Base-by-base conservation (phyloP, 2,888 invertebrate species). In the Electrophaes corylata region DNA sequence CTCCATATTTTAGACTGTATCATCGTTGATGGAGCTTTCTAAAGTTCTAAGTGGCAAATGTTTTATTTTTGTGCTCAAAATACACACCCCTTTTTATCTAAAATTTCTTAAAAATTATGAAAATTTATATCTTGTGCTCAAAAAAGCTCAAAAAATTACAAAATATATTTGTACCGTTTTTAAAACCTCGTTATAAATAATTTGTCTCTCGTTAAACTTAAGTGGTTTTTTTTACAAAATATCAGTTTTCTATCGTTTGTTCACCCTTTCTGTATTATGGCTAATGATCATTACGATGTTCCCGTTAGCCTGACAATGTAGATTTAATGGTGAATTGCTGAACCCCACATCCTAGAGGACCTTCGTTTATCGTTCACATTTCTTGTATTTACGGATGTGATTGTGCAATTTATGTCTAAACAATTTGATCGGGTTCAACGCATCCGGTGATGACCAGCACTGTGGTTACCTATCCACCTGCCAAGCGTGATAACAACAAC, bases 271-370 rank as follows among this genome's bases (percentile, higher is more conserved):
- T 62, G 62, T 62, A 45, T 64, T 60, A 57, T 52, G 50, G 64
- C 57, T 60, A 65, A 67, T 64, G 60, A 64, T 64, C 61, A 67
- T 64, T 62, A 65, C 60, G 64, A 63, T 61, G 63, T 63, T 53
- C 52, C 62, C 60, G 64, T 65, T 64, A 62, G 58, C 62, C 50
- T 57, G 63, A 57, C 70, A 62, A 70, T 68, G 66, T 67, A 66
- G 60, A 66, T 68, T 63, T 62, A 58, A 68, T 68, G 58, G 60
- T 60, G 60, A 66, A 68, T 67, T 65, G 64, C 59, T 62, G 57
- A 53, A 59, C 64, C 64, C 55, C 50, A 60, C 60, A 59, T n/a
- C 55, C 67, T 62, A 49, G 55, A 62, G 60, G 62, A 50, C 62
- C 57, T 58, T 56, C 65, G 56, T 62, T 63, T 62, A 66, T 64